These are phyloP conservation scores for Trachurus trachurus DNA, from an alignment of 2,797 vertebrate genomes.

Conservation along the genomic window DNA sequence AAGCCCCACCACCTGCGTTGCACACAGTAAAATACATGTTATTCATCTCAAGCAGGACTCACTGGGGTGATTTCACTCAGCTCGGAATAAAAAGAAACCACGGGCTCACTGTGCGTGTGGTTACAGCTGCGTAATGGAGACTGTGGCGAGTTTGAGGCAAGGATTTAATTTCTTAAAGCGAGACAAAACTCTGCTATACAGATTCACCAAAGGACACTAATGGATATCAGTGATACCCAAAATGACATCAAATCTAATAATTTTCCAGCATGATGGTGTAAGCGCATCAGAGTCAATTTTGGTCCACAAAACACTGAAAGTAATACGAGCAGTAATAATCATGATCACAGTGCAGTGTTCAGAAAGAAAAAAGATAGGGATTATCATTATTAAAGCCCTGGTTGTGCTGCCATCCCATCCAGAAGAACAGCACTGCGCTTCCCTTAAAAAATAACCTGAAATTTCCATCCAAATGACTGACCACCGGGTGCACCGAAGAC, in stretches of 20 bases:
- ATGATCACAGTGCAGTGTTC: neutral
- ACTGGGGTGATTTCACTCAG: neutral
- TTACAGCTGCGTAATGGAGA: neutral
- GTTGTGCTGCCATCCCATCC: neutral
- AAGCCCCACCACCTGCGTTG: neutral
- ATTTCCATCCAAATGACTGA: constrained; percentile 2
- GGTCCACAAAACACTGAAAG: neutral
- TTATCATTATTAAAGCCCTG: constrained; percentile 14
- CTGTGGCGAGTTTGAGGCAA: neutral
- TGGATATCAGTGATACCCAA: neutral
- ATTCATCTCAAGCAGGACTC: neutral
- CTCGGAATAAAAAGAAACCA: constrained; percentile 3
- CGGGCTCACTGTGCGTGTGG: neutral
- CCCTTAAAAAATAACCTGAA: neutral
- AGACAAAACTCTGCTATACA: neutral
- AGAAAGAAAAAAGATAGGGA: neutral
- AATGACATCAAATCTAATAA: neutral
- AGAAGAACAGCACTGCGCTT: neutral
- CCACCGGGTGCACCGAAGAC: constrained; percentile 1
- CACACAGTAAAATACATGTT: neutral
- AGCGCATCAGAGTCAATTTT: neutral
- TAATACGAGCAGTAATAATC: constrained; percentile 8
- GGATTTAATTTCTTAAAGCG: neutral
- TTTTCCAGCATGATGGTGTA: constrained; percentile 7
- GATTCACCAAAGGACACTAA: neutral